phyloP scores from a whole-genome alignment of 2,797 vertebrate species.

The Rhodeus uyekii region DNA sequence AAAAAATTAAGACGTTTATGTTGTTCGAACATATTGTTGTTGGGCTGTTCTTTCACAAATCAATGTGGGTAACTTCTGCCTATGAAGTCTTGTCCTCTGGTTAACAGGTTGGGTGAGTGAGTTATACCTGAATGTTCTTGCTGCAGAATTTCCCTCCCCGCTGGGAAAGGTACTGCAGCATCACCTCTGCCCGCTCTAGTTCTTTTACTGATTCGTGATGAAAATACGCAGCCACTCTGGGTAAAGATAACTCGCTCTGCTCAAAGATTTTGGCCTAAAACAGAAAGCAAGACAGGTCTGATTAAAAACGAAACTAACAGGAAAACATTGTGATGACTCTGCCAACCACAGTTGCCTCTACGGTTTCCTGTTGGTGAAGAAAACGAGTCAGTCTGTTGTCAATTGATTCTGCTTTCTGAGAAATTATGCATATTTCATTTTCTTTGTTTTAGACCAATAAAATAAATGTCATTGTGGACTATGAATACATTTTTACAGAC shows the following conservation, averaged over 20 bases:
- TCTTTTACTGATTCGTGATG: conserved; percentile 70
- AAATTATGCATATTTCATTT: background rate
- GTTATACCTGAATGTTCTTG: conserved; percentile 72
- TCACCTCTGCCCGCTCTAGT: conserved; percentile 62
- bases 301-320: background rate
- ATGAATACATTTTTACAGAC: background rate
- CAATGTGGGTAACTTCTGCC: background rate
- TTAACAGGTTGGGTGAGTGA: background rate
- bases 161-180: conserved; percentile 74
- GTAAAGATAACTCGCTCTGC: conserved; percentile 72
- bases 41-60: background rate
- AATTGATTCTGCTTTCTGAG: background rate
- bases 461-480: background rate
- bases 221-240: conserved; percentile 75
- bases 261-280: conserved; percentile 76
- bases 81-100: background rate
- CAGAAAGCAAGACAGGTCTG: conserved; percentile 30
- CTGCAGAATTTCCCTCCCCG: conserved; percentile 75
- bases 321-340: background rate
- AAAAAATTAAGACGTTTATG: too few species aligned
- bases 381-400: background rate
- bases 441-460: background rate
- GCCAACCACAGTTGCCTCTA: background rate
- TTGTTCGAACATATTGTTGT: background rate
- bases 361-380: background rate